phyloP scores from a whole-genome alignment of 2,888 invertebrate species.

The Argyresthia albistria region DNA sequence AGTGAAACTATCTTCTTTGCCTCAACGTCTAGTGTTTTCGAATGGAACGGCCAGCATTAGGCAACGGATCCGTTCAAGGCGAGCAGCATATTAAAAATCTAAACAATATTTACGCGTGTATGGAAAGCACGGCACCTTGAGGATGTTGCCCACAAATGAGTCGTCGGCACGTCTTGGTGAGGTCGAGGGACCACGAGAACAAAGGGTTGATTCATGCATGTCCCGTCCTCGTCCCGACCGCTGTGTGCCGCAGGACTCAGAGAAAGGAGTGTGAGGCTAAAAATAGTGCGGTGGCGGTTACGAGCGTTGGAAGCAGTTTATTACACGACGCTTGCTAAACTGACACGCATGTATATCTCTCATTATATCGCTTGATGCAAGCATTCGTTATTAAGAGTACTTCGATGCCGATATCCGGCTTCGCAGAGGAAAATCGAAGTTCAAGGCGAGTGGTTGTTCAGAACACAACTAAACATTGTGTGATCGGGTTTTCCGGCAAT shows the following conservation, averaged over 20 bases:
- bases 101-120: conserved; percentile 46
- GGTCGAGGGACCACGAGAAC: conserved; percentile 26
- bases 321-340: background rate
- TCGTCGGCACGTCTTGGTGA: background rate
- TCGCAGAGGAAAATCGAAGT: no score
- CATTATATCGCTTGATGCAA: no score
- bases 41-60: conserved; percentile 48
- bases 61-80: conserved; percentile 50
- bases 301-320: conserved; percentile 13
- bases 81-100: conserved; percentile 50
- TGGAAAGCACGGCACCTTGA: conserved; percentile 42
- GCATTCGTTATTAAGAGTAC: no score
- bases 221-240: background rate
- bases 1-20: conserved; percentile 31
- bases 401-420: no score
- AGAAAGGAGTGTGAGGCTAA: conserved; percentile 51
- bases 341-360: background rate
- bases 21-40: conserved; percentile 36
- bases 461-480: no score
- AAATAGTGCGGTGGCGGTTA: conserved; percentile 53
- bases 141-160: background rate
- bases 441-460: no score
- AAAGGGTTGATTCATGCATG: conserved; percentile 35
- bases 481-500: no score
- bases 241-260: background rate